phyloP scores from a whole-genome alignment of 2,113 vertebrate genomes.

The Tachysurus vachellii region DNA sequence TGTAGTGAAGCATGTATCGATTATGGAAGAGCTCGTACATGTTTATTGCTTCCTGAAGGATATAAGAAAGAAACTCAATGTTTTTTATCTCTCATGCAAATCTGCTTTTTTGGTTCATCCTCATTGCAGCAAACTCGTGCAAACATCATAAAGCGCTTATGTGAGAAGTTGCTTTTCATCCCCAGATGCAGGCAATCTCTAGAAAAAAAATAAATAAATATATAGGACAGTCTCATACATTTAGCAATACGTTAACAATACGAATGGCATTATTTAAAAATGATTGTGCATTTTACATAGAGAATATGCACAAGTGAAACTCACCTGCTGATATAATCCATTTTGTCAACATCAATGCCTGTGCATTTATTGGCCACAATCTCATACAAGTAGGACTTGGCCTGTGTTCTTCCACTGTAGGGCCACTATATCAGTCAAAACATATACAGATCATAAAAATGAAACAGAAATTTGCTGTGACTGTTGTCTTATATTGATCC shows the following conservation, averaged over 20 bases:
- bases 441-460: neutral
- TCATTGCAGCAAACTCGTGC: neutral
- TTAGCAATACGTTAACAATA: no score
- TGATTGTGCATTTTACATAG: neutral
- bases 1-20: constrained; percentile 10
- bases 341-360: constrained; percentile 29
- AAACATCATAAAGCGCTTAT: constrained; percentile 14
- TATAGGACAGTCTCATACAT: no score
- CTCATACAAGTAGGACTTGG: neutral
- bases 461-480: no score
- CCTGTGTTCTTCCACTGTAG: neutral
- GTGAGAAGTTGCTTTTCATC: neutral
- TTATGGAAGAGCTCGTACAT: constrained; percentile 22
- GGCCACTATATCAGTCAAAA: neutral
- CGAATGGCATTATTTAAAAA: no score
- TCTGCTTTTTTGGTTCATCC: neutral
- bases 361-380: neutral
- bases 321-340: constrained; percentile 28
- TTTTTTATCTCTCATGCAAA: constrained; percentile 26
- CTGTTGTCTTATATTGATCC: no score
- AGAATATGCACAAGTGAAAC: neutral
- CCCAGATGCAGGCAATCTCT: constrained; percentile 23
- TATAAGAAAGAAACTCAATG: neutral
- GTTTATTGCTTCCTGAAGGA: constrained; percentile 13
- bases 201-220: no score